Percentiles rank a stretch among this genome's conserved stretches.
Evolutionary conservation across 2,888 invertebrate species (phyloP).

Genomic region (Ommatoiulus sabulosus): DNA sequence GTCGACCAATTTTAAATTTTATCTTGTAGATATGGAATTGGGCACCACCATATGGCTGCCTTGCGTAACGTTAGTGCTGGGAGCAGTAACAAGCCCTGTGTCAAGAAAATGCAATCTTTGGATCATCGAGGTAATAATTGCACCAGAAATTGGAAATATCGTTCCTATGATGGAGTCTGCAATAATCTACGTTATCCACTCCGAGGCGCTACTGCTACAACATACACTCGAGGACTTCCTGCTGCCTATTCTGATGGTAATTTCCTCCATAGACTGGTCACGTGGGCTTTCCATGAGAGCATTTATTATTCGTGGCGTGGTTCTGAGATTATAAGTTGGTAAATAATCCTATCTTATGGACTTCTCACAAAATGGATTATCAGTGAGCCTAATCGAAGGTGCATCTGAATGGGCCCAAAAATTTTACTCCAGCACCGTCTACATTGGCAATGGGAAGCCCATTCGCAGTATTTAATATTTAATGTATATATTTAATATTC

Average conservation of each 20-base stretch:
- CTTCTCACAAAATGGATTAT: too few relatives aligned
- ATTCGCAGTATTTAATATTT: too few relatives aligned
- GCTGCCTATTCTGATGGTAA: conserved; percentile 1
- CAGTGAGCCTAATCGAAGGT: too few relatives aligned
- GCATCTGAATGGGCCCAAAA: too few relatives aligned
- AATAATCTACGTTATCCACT: conserved; percentile 8
- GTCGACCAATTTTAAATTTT: neutral
- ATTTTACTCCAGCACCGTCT: too few relatives aligned
- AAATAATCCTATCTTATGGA: too few relatives aligned
- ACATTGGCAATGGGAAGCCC: too few relatives aligned
- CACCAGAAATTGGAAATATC: neutral
- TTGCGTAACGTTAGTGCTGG: neutral
- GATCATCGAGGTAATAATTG: neutral
- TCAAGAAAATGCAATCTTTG: neutral
- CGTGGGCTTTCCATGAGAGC: too few relatives aligned
- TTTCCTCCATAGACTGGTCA: neutral
- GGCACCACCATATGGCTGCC: neutral
- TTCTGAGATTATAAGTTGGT: too few relatives aligned
- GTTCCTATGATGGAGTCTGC: neutral
- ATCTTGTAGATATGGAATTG: neutral
- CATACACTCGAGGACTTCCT: neutral
- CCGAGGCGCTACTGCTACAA: neutral
- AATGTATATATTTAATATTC: too few relatives aligned
- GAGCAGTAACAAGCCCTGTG: neutral
- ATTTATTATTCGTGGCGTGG: too few relatives aligned